Conservation (phyloP, 2,888 invertebrate genomes). For the Polyommatus iphigenia region DNA sequence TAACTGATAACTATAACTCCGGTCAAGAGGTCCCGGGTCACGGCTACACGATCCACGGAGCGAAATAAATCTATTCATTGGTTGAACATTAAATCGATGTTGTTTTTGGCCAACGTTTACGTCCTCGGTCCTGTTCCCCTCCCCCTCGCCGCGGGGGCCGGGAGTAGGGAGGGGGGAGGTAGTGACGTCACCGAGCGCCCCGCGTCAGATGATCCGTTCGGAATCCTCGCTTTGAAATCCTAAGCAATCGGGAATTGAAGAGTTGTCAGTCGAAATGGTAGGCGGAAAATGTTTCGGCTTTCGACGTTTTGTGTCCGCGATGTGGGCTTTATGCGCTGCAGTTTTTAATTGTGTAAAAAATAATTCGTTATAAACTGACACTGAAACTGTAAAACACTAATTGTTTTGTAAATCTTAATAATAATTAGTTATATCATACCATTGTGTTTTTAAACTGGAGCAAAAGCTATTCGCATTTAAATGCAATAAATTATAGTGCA, state of each 20-base stretch:
- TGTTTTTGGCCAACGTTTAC: slow-evolving; percentile 66
- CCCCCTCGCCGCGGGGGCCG: slow-evolving; percentile 37
- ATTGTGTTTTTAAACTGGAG: neutral
- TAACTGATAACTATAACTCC: neutral
- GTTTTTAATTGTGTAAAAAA: neutral
- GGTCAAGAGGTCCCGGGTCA: slow-evolving; percentile 18
- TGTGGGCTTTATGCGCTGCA: neutral
- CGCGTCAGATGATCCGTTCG: slow-evolving; percentile 42
- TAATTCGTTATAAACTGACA: too few relatives aligned
- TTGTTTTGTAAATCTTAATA: neutral
- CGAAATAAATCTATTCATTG: slow-evolving; percentile 43
- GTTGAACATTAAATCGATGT: slow-evolving; percentile 53
- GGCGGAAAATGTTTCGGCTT: slow-evolving; percentile 4
- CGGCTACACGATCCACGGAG: slow-evolving; percentile 29
- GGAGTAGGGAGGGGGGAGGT: slow-evolving; percentile 49
- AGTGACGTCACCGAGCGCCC: slow-evolving; percentile 58
- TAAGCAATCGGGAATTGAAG: slow-evolving; percentile 21
- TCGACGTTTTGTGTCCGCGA: neutral
- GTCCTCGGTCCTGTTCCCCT: slow-evolving; percentile 46
- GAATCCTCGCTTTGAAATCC: slow-evolving; percentile 22
- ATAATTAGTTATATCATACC: neutral
- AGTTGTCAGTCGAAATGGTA: slow-evolving; percentile 2
- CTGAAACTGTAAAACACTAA: neutral
- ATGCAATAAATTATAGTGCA: neutral
- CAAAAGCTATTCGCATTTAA: neutral